A percentile compares a stretch with the other conserved stretches of the same genome.
phyloP scores from a whole-genome alignment of 2,888 invertebrate species.

The Luffia ferchaultella region DNA sequence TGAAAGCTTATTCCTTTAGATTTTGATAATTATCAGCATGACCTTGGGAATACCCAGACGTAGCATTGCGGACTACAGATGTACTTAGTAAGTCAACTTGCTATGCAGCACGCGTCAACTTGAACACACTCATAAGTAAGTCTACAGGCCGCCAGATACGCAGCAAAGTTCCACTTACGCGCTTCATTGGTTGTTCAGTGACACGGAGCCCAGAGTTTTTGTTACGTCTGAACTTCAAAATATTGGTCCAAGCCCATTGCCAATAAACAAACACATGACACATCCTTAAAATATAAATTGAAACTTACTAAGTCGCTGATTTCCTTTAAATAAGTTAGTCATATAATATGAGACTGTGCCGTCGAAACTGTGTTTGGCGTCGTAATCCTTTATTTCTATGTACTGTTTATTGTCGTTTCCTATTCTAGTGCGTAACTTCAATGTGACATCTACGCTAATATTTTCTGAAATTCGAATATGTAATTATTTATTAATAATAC shows the following conservation, averaged over 20 bases:
- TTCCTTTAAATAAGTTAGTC: conserved; percentile 36
- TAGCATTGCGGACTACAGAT: no score
- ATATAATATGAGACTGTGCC: conserved; percentile 34
- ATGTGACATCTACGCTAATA: conserved; percentile 23
- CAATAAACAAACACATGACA: background rate
- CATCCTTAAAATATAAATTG: no score
- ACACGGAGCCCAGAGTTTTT: no score
- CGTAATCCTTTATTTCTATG: conserved; percentile 24
- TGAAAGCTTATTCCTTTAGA: no score
- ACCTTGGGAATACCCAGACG: no score
- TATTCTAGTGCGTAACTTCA: conserved; percentile 22
- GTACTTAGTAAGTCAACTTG: no score
- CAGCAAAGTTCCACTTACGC: no score
- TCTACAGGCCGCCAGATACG: no score
- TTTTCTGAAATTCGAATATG: conserved; percentile 25
- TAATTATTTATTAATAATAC: background rate
- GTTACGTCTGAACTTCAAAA: background rate
- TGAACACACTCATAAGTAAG: no score
- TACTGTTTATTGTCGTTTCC: conserved; percentile 24
- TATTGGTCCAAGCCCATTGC: background rate
- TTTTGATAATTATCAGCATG: no score
- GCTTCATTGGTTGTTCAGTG: no score
- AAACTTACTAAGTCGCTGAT: conserved; percentile 36
- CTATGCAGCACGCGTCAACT: no score
- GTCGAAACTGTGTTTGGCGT: conserved; percentile 27